Percentiles rank a stretch among this genome's conserved stretches.
These are phyloP conservation scores for Lasioglossum zephyrum DNA, from an alignment of 2,888 invertebrate genomes.

Conservation along the genomic window DNA sequence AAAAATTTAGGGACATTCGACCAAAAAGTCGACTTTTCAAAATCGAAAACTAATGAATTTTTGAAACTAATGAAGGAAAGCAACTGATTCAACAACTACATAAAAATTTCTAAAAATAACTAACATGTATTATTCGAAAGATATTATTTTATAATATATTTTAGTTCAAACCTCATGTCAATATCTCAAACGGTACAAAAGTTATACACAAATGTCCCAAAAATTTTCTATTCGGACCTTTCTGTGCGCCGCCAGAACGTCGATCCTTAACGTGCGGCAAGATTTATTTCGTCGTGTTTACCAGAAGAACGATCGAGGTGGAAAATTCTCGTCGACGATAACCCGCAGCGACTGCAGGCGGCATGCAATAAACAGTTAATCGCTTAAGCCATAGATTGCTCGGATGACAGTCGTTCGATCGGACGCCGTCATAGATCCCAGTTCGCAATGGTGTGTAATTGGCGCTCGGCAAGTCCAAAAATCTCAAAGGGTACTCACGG, in stretches of 20 bases:
- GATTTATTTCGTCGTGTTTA: background rate
- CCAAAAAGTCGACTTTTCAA: no score
- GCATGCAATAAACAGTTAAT: conserved; percentile 61
- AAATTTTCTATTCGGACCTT: no score
- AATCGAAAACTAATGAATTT: no score
- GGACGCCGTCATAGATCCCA: conserved; percentile 3
- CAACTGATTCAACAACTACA: no score
- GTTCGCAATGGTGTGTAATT: conserved; percentile 35
- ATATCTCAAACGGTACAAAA: no score
- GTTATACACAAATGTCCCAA: no score
- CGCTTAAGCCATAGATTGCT: conserved; percentile 51
- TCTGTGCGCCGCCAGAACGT: background rate
- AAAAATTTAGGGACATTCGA: no score
- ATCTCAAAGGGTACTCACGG: conserved; percentile 26
- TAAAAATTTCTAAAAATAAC: no score
- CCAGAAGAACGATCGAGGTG: background rate
- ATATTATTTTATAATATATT: no score
- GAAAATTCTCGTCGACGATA: conserved; percentile 37
- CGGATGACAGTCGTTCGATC: conserved; percentile 35
- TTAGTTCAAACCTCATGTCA: no score
- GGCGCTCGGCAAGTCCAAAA: conserved; percentile 19
- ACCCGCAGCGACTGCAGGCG: conserved; percentile 52
- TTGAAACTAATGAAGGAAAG: no score
- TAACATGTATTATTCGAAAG: no score
- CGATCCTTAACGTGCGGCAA: background rate